Conservation (phyloP, 2,888 invertebrate genomes). For the Plagodis pulveraria region DNA sequence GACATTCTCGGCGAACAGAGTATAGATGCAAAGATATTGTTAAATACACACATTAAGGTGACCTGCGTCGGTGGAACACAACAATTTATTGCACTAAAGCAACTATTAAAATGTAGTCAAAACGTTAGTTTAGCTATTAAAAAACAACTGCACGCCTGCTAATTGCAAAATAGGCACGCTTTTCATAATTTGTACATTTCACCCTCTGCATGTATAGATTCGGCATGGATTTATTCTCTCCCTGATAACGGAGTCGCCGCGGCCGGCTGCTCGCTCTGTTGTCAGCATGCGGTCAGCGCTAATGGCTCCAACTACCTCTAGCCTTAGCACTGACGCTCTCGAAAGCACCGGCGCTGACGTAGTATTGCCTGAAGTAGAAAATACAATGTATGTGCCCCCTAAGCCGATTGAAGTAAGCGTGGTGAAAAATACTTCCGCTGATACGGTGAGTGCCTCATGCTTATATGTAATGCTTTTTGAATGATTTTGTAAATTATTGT, state of each 20-base stretch:
- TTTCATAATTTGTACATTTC: not conserved
- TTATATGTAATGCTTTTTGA: not conserved
- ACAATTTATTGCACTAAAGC: no score
- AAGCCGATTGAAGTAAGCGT: constrained; percentile 4
- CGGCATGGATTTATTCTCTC: constrained; percentile 55
- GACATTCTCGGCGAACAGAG: no score
- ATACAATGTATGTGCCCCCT: not conserved
- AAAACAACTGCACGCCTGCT: no score
- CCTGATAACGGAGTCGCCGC: constrained; percentile 44
- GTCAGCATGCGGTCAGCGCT: constrained; percentile 58
- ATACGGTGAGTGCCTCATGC: constrained; percentile 26
- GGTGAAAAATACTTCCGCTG: constrained; percentile 9
- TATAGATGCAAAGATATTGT: no score
- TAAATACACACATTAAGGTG: no score
- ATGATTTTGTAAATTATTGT: no score
- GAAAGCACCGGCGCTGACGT: not conserved
- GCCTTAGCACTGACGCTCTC: not conserved
- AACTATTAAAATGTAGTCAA: no score
- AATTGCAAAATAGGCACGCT: no score
- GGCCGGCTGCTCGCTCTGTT: constrained; percentile 44
- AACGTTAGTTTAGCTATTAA: no score
- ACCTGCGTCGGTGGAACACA: no score
- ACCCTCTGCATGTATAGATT: constrained; percentile 63
- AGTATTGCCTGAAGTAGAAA: not conserved
- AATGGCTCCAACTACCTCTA: constrained; percentile 22